These are phyloP conservation scores for Oophaga pumilio DNA, from an alignment of 2,113 vertebrate species.

Conservation along the genomic window DNA sequence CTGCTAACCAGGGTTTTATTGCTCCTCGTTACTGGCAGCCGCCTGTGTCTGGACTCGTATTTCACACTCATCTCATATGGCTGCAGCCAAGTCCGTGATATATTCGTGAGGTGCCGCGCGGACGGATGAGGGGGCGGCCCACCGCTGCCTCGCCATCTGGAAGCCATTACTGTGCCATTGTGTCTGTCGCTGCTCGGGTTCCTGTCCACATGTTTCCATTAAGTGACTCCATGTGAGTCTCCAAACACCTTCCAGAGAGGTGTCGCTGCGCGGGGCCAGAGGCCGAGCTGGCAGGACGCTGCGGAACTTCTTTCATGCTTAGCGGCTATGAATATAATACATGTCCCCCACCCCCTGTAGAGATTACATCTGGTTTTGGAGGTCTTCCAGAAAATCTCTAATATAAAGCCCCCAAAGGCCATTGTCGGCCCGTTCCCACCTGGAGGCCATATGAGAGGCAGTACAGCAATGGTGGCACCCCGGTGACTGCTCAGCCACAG, in stretches of 20 bases:
- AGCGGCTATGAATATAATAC: background rate
- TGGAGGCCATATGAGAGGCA: background rate
- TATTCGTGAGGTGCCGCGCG: constrained; percentile 23
- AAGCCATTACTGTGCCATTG: background rate
- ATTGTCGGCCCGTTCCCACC: background rate
- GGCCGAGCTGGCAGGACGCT: background rate
- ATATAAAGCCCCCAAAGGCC: no score
- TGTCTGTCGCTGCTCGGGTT: background rate
- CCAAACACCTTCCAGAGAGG: constrained; percentile 8
- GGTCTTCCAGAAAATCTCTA: no score
- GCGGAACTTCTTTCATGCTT: background rate
- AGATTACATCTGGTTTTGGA: background rate
- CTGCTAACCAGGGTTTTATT: background rate
- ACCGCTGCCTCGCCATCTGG: constrained; percentile 10
- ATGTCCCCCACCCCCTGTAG: no score
- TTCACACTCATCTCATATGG: constrained; percentile 15
- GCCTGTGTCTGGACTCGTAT: constrained; percentile 1
- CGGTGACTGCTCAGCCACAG: background rate
- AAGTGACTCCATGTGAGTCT: background rate
- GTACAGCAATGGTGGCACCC: background rate
- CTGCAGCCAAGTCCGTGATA: constrained; percentile 6
- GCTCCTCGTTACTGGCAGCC: background rate
- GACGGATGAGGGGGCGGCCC: background rate
- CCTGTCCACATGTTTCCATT: background rate
- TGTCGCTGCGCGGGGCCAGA: background rate